These are phyloP conservation scores for Eupithecia dodoneata DNA, from an alignment of 2,888 invertebrate species.

Conservation along the genomic window DNA sequence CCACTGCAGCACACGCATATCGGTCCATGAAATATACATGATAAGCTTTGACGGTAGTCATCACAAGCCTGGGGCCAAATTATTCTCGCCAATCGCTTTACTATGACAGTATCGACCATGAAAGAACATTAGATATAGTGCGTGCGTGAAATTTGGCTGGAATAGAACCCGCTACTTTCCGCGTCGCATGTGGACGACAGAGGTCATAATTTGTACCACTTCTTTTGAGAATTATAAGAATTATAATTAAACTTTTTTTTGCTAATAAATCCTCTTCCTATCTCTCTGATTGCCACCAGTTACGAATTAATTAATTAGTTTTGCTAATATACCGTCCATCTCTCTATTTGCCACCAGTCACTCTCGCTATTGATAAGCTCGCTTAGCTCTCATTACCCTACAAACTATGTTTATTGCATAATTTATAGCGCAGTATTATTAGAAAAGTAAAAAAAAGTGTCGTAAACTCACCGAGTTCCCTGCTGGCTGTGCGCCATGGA, in stretches of 20 bases:
- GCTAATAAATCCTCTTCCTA: no score
- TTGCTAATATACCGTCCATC: background rate
- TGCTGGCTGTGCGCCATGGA: conserved; percentile 35
- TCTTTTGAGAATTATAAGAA: background rate
- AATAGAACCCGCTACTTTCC: no score
- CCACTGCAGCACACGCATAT: no score
- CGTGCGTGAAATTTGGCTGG: no score
- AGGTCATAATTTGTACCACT: background rate
- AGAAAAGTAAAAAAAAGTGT: conserved; percentile 54
- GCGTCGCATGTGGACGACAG: no score
- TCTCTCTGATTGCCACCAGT: no score
- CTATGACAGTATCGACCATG: no score
- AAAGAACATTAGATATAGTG: no score
- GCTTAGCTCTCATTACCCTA: conserved; percentile 56
- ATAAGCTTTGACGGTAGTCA: background rate
- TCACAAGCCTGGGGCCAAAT: background rate
- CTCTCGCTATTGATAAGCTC: conserved; percentile 25
- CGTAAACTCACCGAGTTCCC: conserved; percentile 48
- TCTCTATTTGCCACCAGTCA: background rate
- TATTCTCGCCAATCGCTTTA: no score
- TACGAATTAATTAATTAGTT: background rate
- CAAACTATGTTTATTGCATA: conserved; percentile 69
- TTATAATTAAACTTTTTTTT: no score
- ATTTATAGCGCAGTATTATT: conserved; percentile 62
- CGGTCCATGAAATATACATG: no score